Conservation (phyloP, 2,888 invertebrate species). For the Argyresthia goedartella region DNA sequence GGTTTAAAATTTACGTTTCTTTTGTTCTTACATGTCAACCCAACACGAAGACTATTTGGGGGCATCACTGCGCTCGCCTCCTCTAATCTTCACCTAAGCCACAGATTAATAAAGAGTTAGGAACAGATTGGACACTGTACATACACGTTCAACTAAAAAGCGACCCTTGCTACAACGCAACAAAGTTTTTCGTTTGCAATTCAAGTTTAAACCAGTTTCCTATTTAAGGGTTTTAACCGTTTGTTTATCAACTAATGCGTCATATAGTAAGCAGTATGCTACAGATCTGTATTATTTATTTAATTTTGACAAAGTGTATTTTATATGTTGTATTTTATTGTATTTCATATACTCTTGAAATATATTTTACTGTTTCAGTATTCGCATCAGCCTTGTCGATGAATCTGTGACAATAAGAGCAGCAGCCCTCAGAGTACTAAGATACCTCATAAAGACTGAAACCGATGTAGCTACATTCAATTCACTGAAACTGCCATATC, state of each 20-base stretch:
- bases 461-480: slow-evolving; percentile 85
- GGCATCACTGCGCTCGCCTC: too few species aligned
- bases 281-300: neutral
- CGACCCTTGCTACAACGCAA: too few species aligned
- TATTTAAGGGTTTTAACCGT: neutral
- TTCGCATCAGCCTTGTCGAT: slow-evolving; percentile 87
- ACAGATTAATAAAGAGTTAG: too few species aligned
- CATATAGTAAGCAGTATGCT: neutral
- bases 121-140: too few species aligned
- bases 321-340: neutral
- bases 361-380: slow-evolving; percentile 64
- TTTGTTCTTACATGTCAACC: too few species aligned
- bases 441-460: slow-evolving; percentile 84
- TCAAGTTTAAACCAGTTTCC: neutral
- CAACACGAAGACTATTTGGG: too few species aligned
- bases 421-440: slow-evolving; percentile 87
- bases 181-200: too few species aligned
- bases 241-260: too few species aligned
- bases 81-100: too few species aligned
- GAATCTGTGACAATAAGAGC: slow-evolving; percentile 92
- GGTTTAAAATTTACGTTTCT: too few species aligned
- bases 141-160: too few species aligned
- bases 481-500: slow-evolving; percentile 84
- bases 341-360: neutral
- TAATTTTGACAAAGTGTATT: neutral